phyloP scores from a whole-genome alignment of 2,797 vertebrate species.

The Chiloscyllium punctatum region DNA sequence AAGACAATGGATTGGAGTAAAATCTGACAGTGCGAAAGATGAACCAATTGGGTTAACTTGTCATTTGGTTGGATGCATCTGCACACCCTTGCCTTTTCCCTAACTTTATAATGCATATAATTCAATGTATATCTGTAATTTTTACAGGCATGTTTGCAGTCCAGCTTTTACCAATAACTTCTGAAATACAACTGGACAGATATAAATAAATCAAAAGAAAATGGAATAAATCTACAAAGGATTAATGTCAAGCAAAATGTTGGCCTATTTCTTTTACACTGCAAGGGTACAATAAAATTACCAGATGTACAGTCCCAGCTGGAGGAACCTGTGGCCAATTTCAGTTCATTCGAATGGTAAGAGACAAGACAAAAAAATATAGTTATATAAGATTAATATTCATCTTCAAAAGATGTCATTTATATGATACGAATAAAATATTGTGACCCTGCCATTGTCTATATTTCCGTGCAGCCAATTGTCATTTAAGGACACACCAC shows the following conservation, averaged over 20 bases:
- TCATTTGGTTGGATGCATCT: not conserved
- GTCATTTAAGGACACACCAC: slow-evolving; percentile 15
- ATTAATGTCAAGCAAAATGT: not conserved
- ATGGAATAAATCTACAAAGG: not conserved
- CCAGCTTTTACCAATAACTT: not conserved
- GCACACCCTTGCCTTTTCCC: not conserved
- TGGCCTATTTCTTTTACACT: not conserved
- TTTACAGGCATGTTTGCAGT: not conserved
- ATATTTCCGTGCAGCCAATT: slow-evolving; percentile 8
- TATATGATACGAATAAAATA: slow-evolving; percentile 10
- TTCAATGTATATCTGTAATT: not conserved
- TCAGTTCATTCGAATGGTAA: not conserved
- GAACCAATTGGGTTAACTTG: too few species aligned
- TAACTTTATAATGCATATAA: not conserved
- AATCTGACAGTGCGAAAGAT: too few species aligned
- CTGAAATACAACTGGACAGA: not conserved
- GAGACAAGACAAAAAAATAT: not conserved
- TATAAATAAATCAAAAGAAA: not conserved
- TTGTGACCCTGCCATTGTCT: not conserved
- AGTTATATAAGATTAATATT: not conserved
- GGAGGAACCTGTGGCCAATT: not conserved
- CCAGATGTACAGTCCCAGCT: slow-evolving; percentile 14
- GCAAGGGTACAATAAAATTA: slow-evolving; percentile 20
- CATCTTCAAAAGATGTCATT: not conserved
- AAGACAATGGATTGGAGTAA: not conserved